A percentile compares a stretch with the other conserved stretches of the same genome.
Evolutionary conservation across 2,797 vertebrate species (phyloP).

Genomic region (Myotis pilosus): DNA sequence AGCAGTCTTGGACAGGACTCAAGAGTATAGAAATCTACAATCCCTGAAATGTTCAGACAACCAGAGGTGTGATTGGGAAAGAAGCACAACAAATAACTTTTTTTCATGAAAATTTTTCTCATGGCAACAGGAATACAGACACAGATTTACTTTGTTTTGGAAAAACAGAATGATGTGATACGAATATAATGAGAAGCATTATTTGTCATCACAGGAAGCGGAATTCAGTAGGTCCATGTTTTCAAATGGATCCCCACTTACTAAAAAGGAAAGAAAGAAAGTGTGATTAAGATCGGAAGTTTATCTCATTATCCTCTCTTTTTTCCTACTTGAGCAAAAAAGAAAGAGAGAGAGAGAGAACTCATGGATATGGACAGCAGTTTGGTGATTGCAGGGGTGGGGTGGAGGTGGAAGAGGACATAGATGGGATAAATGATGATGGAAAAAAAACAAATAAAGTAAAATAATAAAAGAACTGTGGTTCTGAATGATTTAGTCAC

Average conservation of each 20-base stretch:
- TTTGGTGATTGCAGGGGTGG: background rate
- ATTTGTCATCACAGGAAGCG: background rate
- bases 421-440: background rate
- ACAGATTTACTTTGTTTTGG: background rate
- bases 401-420: background rate
- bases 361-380: background rate
- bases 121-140: background rate
- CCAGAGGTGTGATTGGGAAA: background rate
- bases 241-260: background rate
- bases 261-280: background rate
- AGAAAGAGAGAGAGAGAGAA: background rate
- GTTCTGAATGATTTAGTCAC: background rate
- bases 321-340: background rate
- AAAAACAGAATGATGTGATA: background rate
- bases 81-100: background rate
- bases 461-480: background rate
- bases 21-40: background rate
- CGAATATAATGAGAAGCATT: background rate
- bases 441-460: background rate
- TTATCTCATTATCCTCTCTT: background rate
- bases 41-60: background rate
- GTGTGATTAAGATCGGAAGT: background rate
- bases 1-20: background rate
- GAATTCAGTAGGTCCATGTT: background rate
- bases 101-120: background rate